Percentiles rank a stretch among this genome's conserved stretches.
Evolutionary conservation across 2,888 invertebrate species (phyloP).

Genomic region (Cerastis leucographa): DNA sequence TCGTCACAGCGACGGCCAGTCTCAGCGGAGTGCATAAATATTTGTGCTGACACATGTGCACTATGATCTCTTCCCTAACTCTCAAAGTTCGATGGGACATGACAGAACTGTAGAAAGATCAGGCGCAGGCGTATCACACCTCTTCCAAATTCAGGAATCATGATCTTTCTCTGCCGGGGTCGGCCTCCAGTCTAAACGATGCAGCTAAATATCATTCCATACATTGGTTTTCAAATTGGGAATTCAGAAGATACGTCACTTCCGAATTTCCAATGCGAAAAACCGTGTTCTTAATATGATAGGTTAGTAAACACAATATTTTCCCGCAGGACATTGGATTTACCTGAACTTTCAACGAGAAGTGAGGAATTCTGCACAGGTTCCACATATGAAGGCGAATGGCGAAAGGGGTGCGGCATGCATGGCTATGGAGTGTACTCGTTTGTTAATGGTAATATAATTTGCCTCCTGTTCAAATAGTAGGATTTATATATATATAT

Average conservation of each 20-base stretch:
- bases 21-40: neutral
- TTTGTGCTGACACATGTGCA: too few species aligned
- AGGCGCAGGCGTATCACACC: neutral
- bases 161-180: too few species aligned
- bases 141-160: neutral
- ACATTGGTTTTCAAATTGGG: too few species aligned
- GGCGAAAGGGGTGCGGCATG: conserved; percentile 15
- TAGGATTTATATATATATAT: too few species aligned
- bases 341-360: neutral
- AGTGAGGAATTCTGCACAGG: conserved; percentile 8
- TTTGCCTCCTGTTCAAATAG: neutral
- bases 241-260: too few species aligned
- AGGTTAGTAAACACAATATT: neutral
- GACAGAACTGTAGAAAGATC: neutral
- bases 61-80: too few species aligned
- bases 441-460: conserved; percentile 16
- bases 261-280: neutral
- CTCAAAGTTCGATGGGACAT: neutral
- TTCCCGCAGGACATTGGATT: neutral
- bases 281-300: neutral
- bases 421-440: conserved; percentile 29
- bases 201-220: too few species aligned
- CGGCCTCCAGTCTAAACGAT: too few species aligned
- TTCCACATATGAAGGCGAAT: conserved; percentile 2
- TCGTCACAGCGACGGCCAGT: neutral